Conservation (phyloP, 2,113 vertebrate genomes). For the Mellivora capensis region DNA sequence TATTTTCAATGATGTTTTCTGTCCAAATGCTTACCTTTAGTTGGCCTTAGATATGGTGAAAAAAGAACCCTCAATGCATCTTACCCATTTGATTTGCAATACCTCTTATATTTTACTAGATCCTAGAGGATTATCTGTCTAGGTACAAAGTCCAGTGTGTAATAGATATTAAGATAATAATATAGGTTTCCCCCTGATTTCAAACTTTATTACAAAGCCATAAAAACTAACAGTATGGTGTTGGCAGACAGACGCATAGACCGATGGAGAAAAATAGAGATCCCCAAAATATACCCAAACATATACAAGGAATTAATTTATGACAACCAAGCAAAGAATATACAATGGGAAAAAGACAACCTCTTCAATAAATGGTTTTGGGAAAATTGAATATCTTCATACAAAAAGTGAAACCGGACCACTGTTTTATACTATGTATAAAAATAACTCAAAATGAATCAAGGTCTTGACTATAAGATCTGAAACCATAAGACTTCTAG, state of each 20-base stretch:
- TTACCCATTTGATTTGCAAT: background rate
- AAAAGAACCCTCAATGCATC: background rate
- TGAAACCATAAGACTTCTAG: background rate
- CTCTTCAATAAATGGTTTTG: background rate
- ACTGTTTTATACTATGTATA: background rate
- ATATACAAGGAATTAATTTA: background rate
- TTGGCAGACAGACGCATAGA: background rate
- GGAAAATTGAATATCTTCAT: background rate
- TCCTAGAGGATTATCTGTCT: background rate
- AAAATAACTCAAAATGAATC: background rate
- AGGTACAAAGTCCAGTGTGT: background rate
- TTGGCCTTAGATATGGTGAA: background rate
- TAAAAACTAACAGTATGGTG: background rate
- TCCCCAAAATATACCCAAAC: background rate
- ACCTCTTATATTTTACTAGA: background rate
- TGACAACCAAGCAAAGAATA: background rate
- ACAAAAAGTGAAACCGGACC: background rate
- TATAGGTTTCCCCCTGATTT: background rate
- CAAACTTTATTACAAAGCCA: background rate
- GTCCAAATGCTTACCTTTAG: background rate
- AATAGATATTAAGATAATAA: background rate
- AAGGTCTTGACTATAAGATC: background rate
- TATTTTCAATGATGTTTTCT: background rate
- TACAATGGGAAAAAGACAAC: background rate
- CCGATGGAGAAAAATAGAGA: background rate